Evolutionary conservation across 2,113 vertebrate species (phyloP).

Genomic region (Ardeotis arabs): DNA sequence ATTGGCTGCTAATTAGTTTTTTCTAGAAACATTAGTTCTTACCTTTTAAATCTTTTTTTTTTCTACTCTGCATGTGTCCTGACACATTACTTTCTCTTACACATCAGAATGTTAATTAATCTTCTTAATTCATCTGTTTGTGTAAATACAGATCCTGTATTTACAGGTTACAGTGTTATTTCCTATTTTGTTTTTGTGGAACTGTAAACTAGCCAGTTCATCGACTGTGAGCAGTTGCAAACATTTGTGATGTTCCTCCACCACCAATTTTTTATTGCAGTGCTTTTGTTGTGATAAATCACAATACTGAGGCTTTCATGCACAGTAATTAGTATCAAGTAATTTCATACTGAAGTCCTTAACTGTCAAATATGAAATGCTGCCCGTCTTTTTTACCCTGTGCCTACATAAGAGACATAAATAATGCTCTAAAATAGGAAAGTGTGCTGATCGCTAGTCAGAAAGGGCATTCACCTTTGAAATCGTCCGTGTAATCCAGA

Average conservation of each 20-base stretch:
- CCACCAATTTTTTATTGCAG: neutral
- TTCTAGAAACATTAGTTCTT: neutral
- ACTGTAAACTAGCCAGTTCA: neutral
- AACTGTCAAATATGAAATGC: neutral
- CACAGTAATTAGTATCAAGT: neutral
- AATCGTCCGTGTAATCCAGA: neutral
- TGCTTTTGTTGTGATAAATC: neutral
- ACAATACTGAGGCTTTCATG: neutral
- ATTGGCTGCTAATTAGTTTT: slow-evolving; percentile 45
- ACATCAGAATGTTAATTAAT: slow-evolving; percentile 38
- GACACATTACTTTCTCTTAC: neutral
- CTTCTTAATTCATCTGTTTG: neutral
- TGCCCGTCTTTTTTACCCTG: neutral
- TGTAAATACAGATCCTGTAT: neutral
- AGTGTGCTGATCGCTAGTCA: neutral
- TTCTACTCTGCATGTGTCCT: neutral
- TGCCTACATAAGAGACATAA: neutral
- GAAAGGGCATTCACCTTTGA: neutral
- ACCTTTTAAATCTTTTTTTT: neutral
- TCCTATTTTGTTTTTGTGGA: neutral
- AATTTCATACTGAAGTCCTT: neutral
- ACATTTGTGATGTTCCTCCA: neutral
- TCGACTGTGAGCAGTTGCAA: neutral
- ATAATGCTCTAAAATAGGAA: neutral
- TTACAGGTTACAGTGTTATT: neutral